A percentile compares a stretch with the other conserved stretches of the same genome.
These are phyloP conservation scores for Eidolon helvum DNA, from an alignment of 2,113 vertebrate genomes.

Conservation along the genomic window DNA sequence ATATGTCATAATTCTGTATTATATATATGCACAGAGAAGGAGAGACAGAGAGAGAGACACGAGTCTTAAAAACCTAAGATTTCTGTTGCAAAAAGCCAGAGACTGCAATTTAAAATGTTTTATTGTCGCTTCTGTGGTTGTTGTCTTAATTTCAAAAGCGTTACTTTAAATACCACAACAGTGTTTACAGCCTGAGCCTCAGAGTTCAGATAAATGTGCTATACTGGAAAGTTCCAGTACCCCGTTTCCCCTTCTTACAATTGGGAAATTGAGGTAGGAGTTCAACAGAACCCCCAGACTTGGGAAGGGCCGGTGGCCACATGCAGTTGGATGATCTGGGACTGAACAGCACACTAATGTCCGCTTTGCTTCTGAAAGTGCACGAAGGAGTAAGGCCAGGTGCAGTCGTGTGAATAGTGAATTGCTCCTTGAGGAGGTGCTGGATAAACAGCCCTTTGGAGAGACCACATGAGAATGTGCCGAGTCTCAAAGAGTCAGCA, in stretches of 20 bases:
- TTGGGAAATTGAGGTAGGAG: not conserved
- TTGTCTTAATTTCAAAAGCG: not conserved
- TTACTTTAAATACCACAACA: not conserved
- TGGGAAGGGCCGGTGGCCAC: too few relatives aligned
- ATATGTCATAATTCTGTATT: not conserved
- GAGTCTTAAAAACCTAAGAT: not conserved
- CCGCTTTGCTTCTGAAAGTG: accelerated
- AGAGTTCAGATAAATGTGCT: not conserved
- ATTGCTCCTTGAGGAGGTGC: not conserved
- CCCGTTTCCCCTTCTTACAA: not conserved
- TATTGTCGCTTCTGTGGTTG: not conserved
- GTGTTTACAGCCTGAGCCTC: not conserved
- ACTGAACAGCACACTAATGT: not conserved
- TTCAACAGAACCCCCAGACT: too few relatives aligned
- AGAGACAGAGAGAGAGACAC: not conserved
- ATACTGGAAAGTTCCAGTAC: not conserved
- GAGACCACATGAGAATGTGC: not conserved
- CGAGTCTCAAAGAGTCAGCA: not conserved
- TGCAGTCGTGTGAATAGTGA: not conserved
- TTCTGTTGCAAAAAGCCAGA: not conserved
- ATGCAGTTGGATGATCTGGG: not conserved
- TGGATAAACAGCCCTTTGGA: not conserved
- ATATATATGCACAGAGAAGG: accelerated
- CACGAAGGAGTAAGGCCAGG: not conserved
- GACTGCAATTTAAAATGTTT: not conserved